Evolutionary conservation across 1,140 invertebrate genomes (phyloP).

Genomic region (Hylaeus anthracinus): DNA sequence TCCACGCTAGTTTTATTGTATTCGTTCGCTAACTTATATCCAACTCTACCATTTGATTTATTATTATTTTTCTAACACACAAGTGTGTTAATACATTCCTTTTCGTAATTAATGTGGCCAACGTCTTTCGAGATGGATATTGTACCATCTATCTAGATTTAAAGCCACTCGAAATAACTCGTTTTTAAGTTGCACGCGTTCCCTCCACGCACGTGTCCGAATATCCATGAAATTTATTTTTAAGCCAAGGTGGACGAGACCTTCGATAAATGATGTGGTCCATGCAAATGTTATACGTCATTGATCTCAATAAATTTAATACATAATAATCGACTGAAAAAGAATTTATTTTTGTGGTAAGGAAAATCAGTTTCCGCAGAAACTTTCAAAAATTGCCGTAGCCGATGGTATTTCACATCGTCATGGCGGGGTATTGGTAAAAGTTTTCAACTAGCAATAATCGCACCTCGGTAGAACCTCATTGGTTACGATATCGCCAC

Average conservation of each 20-base stretch:
- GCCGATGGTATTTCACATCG: conserved; percentile 95
- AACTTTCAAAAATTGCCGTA: conserved; percentile 91
- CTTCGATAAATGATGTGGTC: neutral
- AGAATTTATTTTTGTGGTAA: neutral
- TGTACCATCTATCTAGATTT: neutral
- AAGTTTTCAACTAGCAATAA: conserved; percentile 95
- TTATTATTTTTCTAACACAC: neutral
- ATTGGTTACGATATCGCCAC: conserved; percentile 93
- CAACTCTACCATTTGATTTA: neutral
- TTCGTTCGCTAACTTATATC: no score
- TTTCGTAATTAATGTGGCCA: neutral
- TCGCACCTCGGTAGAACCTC: conserved; percentile 92
- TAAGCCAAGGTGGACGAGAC: neutral
- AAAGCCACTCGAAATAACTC: neutral
- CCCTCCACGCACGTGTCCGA: no score
- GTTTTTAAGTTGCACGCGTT: neutral
- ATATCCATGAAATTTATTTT: conserved; percentile 7
- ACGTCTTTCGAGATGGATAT: neutral
- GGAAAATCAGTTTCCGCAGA: conserved; percentile 76
- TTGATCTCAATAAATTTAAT: no score
- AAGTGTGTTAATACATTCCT: neutral
- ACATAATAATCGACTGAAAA: neutral
- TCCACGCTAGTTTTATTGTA: no score
- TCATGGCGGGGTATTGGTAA: conserved; percentile 96
- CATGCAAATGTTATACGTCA: no score